phyloP scores from a whole-genome alignment of 2,113 vertebrate genomes.

The Melierax canorus region DNA sequence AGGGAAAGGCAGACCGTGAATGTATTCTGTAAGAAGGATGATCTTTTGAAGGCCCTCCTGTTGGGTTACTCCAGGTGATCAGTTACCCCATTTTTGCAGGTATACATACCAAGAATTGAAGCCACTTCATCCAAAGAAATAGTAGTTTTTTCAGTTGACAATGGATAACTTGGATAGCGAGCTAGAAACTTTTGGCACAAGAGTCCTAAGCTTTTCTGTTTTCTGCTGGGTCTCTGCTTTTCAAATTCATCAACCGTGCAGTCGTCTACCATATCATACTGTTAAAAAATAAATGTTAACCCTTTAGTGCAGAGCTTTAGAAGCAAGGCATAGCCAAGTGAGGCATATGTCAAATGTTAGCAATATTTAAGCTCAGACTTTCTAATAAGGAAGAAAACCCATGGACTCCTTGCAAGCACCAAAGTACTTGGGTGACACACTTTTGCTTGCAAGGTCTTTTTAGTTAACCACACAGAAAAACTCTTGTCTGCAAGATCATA shows the following conservation, averaged over 20 bases:
- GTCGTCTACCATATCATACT: constrained; percentile 78
- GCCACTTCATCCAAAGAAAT: constrained; percentile 96
- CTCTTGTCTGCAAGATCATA: not conserved
- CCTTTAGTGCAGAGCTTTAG: constrained; percentile 9
- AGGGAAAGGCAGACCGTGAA: not conserved
- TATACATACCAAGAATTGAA: constrained; percentile 83
- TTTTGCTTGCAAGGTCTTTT: not conserved
- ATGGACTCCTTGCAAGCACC: not conserved
- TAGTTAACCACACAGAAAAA: not conserved
- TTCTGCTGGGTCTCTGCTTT: constrained; percentile 88
- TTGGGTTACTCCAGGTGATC: not conserved
- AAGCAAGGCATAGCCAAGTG: not conserved
- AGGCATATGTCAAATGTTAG: not conserved
- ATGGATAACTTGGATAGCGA: constrained; percentile 88
- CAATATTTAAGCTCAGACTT: not conserved
- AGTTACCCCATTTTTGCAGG: not conserved
- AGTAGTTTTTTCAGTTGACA: constrained; percentile 81
- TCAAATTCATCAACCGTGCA: constrained; percentile 79
- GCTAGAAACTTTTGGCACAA: constrained; percentile 94
- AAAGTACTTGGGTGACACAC: not conserved
- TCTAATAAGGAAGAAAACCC: not conserved
- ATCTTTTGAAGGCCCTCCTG: not conserved
- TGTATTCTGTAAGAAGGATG: not conserved
- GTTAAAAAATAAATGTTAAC: constrained; percentile 34
- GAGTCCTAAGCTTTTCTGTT: constrained; percentile 93